These are phyloP conservation scores for Isurus oxyrinchus DNA, from an alignment of 2,113 vertebrate genomes.

Conservation along the genomic window DNA sequence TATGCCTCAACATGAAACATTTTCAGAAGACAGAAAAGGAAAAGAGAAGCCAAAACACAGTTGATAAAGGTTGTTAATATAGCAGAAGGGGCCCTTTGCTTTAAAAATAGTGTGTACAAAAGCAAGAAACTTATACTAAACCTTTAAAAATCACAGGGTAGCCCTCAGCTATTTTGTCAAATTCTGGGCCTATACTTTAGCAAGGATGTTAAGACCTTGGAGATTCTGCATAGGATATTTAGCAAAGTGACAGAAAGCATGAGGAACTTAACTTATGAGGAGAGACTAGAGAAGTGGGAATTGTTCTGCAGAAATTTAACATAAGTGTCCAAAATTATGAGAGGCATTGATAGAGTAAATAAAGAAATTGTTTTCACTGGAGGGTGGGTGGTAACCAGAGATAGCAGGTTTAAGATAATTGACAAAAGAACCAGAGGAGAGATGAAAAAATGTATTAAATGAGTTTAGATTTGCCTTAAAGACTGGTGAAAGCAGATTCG, in stretches of 20 bases:
- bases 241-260: neutral
- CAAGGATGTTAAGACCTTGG: neutral
- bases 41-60: neutral
- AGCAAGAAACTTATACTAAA: neutral
- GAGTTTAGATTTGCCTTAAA: neutral
- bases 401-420: neutral
- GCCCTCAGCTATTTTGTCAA: neutral
- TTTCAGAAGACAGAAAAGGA: neutral
- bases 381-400: neutral
- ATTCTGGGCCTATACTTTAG: neutral
- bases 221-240: neutral
- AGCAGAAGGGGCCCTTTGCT: neutral
- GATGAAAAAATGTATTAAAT: neutral
- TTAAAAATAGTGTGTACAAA: neutral
- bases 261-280: too few relatives aligned
- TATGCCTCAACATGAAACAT: neutral
- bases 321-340: too few relatives aligned
- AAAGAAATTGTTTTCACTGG: neutral
- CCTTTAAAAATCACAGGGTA: neutral
- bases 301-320: too few relatives aligned
- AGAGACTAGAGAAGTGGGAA: neutral
- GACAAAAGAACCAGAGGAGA: neutral
- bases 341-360: neutral
- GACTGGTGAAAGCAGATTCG: neutral
- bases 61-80: neutral